Evolutionary conservation across 1,140 invertebrate species (phyloP).

Genomic region (Polypedilum pembai): DNA sequence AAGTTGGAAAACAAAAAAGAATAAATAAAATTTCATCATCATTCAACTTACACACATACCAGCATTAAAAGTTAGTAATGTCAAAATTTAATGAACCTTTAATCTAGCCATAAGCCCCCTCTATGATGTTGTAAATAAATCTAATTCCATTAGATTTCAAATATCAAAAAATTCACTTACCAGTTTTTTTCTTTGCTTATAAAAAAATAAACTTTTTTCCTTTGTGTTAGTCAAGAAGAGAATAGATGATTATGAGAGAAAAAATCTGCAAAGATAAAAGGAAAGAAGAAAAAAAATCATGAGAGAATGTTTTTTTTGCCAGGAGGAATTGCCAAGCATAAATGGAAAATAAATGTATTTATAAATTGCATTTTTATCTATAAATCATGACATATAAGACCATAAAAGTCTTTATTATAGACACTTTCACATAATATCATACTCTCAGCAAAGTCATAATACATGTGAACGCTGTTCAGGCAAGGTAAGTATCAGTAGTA

Average conservation of each 20-base stretch:
- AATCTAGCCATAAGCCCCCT: too few species aligned
- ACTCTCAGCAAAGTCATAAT: neutral
- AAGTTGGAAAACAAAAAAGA: too few species aligned
- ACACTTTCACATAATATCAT: slow-evolving; percentile 26
- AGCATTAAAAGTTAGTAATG: too few species aligned
- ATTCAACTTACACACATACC: too few species aligned
- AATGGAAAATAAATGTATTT: slow-evolving; percentile 25
- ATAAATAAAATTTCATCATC: too few species aligned
- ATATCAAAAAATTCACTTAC: too few species aligned
- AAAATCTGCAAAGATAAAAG: neutral
- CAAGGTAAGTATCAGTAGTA: neutral
- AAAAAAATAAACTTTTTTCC: too few species aligned
- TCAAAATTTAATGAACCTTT: too few species aligned
- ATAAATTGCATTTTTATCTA: slow-evolving; percentile 26
- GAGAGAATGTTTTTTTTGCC: neutral
- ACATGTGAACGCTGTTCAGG: neutral
- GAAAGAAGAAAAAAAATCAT: slow-evolving; percentile 7
- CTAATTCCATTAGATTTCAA: too few species aligned
- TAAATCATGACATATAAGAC: slow-evolving; percentile 25
- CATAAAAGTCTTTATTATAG: slow-evolving; percentile 28
- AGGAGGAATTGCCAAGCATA: slow-evolving; percentile 21
- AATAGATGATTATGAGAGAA: neutral
- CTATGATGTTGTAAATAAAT: too few species aligned
- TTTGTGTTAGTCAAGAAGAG: too few species aligned
- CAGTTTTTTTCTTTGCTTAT: too few species aligned